Percentiles rank a stretch among this genome's conserved stretches.
phyloP scores from a whole-genome alignment of 1,140 invertebrate genomes.

The Drosophila repletoides region DNA sequence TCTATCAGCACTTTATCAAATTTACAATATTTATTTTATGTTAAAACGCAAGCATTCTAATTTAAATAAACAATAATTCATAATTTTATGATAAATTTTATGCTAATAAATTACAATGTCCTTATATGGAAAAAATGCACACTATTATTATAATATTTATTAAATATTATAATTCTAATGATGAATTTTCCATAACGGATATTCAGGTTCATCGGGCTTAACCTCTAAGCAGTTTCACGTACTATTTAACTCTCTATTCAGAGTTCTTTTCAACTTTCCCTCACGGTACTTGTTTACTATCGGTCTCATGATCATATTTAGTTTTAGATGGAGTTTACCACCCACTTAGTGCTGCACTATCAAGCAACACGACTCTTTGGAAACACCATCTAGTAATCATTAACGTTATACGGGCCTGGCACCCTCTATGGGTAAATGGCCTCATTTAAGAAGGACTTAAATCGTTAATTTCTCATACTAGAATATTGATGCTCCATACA shows the following conservation, averaged over 20 bases:
- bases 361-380: constrained; percentile 87
- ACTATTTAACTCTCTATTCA: constrained; percentile 93
- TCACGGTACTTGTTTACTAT: constrained; percentile 88
- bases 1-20: constrained; percentile 41
- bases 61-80: constrained; percentile 28
- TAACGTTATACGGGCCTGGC: constrained; percentile 86
- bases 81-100: constrained; percentile 30
- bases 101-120: constrained; percentile 50
- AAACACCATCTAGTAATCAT: constrained; percentile 84
- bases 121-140: constrained; percentile 39
- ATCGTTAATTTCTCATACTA: constrained; percentile 76
- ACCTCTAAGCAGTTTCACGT: constrained; percentile 49
- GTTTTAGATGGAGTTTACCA: constrained; percentile 75
- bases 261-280: constrained; percentile 86
- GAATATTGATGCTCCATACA: constrained; percentile 50
- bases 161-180: constrained; percentile 38
- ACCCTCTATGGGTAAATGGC: constrained; percentile 86
- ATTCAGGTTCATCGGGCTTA: constrained; percentile 50
- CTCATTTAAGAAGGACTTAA: constrained; percentile 66
- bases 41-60: constrained; percentile 36
- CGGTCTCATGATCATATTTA: constrained; percentile 40
- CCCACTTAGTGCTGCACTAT: constrained; percentile 91
- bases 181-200: constrained; percentile 48
- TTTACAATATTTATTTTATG: constrained; percentile 28
- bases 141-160: constrained; percentile 35